Evolutionary conservation across 2,797 vertebrate species (phyloP).

Genomic region (Sebastiscus tertius): DNA sequence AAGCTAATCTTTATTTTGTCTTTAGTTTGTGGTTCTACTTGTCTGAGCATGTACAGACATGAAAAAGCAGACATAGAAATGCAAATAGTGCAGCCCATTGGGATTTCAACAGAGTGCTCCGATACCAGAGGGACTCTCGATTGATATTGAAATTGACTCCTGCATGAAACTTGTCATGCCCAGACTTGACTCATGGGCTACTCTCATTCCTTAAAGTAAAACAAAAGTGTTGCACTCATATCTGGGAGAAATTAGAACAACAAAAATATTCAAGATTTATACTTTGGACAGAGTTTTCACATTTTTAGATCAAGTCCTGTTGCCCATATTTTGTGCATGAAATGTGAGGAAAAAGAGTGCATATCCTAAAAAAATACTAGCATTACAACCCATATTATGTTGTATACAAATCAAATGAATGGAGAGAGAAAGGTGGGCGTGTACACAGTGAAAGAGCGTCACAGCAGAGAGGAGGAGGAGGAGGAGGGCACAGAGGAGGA

Average conservation of each 20-base stretch:
- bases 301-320: not conserved
- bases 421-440: constrained; percentile 7
- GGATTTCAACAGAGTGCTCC: constrained; percentile 9
- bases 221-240: not conserved
- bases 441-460: constrained; percentile 20
- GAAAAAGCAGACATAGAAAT: constrained; percentile 12
- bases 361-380: not conserved
- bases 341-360: not conserved
- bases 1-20: constrained; percentile 3
- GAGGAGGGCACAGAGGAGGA: too few species aligned
- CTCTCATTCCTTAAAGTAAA: not conserved
- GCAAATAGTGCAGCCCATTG: constrained; percentile 17
- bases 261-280: not conserved
- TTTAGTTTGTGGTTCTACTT: constrained; percentile 10
- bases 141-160: constrained; percentile 60
- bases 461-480: constrained; percentile 26
- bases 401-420: constrained; percentile 16
- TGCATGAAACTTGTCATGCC: constrained; percentile 49
- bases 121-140: constrained; percentile 27
- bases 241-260: not conserved
- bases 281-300: not conserved
- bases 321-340: not conserved
- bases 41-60: constrained; percentile 52
- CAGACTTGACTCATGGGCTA: constrained; percentile 40
- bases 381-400: not conserved